Evolutionary conservation across 1,140 invertebrate species (phyloP).

Genomic region (Drosophila azteca): DNA sequence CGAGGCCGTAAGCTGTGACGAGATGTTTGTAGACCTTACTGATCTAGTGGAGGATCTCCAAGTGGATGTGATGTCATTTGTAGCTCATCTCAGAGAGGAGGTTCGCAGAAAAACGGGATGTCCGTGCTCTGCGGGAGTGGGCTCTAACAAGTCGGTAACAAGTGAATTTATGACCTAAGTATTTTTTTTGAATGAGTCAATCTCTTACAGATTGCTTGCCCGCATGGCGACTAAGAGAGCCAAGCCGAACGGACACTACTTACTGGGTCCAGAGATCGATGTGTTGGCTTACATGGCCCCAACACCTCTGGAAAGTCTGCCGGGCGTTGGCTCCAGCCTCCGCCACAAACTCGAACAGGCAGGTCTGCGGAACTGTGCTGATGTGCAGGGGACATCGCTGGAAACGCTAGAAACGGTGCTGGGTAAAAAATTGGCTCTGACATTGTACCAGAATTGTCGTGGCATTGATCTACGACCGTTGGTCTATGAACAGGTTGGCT

Average conservation of each 20-base stretch:
- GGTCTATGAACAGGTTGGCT: constrained; percentile 86
- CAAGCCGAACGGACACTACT: constrained; percentile 96
- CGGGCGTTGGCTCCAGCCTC: constrained; percentile 92
- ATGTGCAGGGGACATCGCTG: constrained; percentile 89
- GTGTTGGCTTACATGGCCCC: constrained; percentile 89
- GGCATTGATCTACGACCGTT: constrained; percentile 91
- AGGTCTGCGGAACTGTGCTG: constrained; percentile 90
- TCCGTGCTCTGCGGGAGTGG: constrained; percentile 95
- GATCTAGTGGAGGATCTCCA: constrained; percentile 87
- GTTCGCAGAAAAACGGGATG: constrained; percentile 93
- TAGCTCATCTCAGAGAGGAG: constrained; percentile 90
- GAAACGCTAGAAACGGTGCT: constrained; percentile 89
- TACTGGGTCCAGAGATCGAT: constrained; percentile 87
- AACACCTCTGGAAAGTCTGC: constrained; percentile 90
- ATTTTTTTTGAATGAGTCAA: background rate
- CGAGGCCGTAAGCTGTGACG: constrained; percentile 98
- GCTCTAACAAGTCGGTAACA: constrained; percentile 86
- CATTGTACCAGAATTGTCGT: constrained; percentile 90
- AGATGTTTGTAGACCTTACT: constrained; percentile 96
- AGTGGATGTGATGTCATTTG: constrained; percentile 90
- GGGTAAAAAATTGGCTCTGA: constrained; percentile 93
- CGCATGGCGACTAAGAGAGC: constrained; percentile 95
- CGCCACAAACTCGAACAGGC: constrained; percentile 87
- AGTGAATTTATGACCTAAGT: background rate
- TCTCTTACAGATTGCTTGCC: constrained; percentile 87